Percentiles rank a stretch among this genome's conserved stretches.
These are phyloP conservation scores for Callocephalon fimbriatum DNA, from an alignment of 2,113 vertebrate genomes.

Conservation along the genomic window DNA sequence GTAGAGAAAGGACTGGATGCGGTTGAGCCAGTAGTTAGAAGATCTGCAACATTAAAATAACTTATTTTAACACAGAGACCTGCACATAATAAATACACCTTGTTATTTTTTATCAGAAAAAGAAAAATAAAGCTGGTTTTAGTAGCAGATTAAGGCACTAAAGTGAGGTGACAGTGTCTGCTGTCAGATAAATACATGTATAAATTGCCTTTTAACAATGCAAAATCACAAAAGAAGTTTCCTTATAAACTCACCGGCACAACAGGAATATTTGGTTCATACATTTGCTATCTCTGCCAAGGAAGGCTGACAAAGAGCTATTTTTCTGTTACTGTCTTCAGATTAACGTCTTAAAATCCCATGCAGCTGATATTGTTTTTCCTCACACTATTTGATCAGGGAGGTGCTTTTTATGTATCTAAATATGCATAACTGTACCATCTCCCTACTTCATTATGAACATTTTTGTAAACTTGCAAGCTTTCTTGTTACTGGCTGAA, in stretches of 20 bases:
- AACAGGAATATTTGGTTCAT: background rate
- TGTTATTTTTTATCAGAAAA: background rate
- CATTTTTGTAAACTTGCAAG: background rate
- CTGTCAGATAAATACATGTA: background rate
- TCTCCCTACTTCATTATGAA: background rate
- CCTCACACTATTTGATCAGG: background rate
- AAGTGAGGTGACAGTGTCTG: background rate
- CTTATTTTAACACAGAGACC: background rate
- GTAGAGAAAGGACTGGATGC: slow-evolving; percentile 94
- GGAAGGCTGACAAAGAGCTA: background rate
- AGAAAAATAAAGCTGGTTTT: background rate
- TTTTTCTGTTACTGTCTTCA: background rate
- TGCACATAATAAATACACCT: background rate
- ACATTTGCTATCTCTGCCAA: background rate
- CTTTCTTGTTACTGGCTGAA: background rate
- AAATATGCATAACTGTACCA: background rate
- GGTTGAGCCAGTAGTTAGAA: slow-evolving; percentile 90
- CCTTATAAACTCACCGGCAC: background rate
- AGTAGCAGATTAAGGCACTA: background rate
- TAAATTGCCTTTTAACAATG: background rate
- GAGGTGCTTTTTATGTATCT: background rate
- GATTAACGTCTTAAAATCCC: background rate
- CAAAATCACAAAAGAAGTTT: background rate
- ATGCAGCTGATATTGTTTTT: background rate
- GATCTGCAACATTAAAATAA: slow-evolving; percentile 75